These are phyloP conservation scores for Pomacea canaliculata DNA, from an alignment of 2,888 invertebrate species.

Conservation along the genomic window DNA sequence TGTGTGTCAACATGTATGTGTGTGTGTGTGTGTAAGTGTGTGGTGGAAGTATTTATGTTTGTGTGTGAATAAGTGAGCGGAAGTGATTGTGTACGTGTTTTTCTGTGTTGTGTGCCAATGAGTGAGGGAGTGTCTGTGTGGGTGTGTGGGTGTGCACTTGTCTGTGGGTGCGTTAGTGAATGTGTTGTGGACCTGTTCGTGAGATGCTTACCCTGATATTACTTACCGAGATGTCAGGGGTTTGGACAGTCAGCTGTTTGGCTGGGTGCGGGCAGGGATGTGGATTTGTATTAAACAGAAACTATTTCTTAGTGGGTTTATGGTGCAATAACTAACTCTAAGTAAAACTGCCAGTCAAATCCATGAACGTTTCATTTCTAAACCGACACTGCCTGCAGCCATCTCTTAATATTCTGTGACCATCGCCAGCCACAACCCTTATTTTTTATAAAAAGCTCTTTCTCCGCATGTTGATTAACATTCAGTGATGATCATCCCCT, in stretches of 20 bases:
- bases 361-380: too few species aligned
- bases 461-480: too few species aligned
- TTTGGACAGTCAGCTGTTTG: not conserved
- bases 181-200: not conserved
- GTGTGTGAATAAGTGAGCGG: not conserved
- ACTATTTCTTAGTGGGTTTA: too few species aligned
- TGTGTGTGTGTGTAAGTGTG: conserved; percentile 4
- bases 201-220: not conserved
- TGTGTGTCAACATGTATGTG: not conserved
- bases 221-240: not conserved
- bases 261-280: not conserved
- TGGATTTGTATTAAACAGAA: too few species aligned
- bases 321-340: too few species aligned
- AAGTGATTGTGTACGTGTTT: too few species aligned
- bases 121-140: conserved; percentile 5
- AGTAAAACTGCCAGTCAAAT: too few species aligned
- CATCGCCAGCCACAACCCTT: too few species aligned
- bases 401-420: too few species aligned
- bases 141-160: not conserved
- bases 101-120: not conserved
- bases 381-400: too few species aligned
- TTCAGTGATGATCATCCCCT: too few species aligned
- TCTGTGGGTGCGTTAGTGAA: conserved; percentile 10
- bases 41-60: not conserved
- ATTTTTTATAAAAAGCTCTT: too few species aligned